Evolutionary conservation across 2,888 invertebrate genomes (phyloP), one percentile per base, ranked within the genome.

Genomic region (Rhodophaea formosa): DNA sequence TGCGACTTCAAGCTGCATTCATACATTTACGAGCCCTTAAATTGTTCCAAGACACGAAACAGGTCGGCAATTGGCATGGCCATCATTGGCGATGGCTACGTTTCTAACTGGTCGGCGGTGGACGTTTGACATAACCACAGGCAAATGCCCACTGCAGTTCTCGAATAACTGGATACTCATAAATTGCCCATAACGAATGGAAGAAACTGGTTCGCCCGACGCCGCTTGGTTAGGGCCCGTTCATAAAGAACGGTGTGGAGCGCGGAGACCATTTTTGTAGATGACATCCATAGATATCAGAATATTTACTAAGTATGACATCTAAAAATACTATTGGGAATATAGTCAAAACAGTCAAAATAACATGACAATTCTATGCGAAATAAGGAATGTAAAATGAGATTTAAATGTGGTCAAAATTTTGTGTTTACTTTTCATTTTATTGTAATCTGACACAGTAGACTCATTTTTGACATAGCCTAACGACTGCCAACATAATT

Each of bases 71-170:
- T 23, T 23, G 23, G 23, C 6, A 32, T 53, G 43, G 30, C 53
- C 43, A 44, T 44, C 53, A 43, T 15, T 42, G 39, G 52, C 39
- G 15, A 52, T 43, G 61, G 60, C 74, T 70, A 70, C 78, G 75
- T 82, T 82, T 79, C 77, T 79, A 82, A 83, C 83, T 74, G 79
- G 83, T 82, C 74, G 69, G 68, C 66, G 68, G 71, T 65, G 69
- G 69, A 69, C 72, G 73, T 42, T 51, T 53, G 76, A 75, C 74
- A 73, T 78, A 75, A 80, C 80, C 77, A 72, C 79, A 76, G 58
- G 67, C 58, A 59, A 57, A 59, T 61, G 53, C 62, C 66, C 63
- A 65, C 64, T 65, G 61, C 67, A 70, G 65, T 61, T 70, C 68
- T 73, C 68, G 67, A 68, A 72, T 72, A 74, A 73, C 75, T 70